These are phyloP conservation scores for Gymnarchus niloticus DNA, from an alignment of 2,113 vertebrate species.

Conservation along the genomic window DNA sequence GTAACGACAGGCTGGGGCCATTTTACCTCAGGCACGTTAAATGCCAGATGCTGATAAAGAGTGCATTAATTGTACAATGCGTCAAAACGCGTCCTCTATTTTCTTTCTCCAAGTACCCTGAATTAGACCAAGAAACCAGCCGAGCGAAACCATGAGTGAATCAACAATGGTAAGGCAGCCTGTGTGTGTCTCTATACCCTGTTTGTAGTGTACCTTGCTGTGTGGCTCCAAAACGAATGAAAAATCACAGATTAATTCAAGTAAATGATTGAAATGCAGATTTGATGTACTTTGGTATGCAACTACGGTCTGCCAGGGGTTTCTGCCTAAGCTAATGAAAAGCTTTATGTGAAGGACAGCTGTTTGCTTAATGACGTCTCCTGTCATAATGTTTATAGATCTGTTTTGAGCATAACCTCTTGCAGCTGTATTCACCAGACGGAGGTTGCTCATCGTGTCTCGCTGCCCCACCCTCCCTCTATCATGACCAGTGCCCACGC, in stretches of 20 bases:
- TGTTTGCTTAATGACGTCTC: neutral
- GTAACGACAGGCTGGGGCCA: too few species aligned
- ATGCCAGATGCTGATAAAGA: too few species aligned
- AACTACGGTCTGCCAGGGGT: too few species aligned
- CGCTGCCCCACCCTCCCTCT: neutral
- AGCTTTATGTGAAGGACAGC: neutral
- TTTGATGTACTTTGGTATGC: neutral
- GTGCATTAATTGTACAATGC: too few species aligned
- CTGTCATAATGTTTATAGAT: too few species aligned
- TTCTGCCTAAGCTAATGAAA: neutral
- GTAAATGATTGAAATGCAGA: neutral
- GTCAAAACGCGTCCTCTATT: too few species aligned
- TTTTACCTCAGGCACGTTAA: too few species aligned
- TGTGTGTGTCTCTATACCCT: neutral
- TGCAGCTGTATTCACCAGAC: too few species aligned
- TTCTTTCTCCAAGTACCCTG: too few species aligned
- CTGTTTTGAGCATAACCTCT: too few species aligned
- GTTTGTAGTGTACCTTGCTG: neutral
- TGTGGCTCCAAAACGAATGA: neutral
- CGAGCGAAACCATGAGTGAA: neutral
- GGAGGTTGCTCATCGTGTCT: too few species aligned
- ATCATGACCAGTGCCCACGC: conserved; percentile 31
- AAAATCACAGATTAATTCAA: neutral
- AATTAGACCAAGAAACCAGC: too few species aligned
- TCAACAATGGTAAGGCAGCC: neutral